Percentiles rank a stretch among this genome's conserved stretches.
Conservation (phyloP, 2,888 invertebrate species). For the Silvanus unidentatus region DNA sequence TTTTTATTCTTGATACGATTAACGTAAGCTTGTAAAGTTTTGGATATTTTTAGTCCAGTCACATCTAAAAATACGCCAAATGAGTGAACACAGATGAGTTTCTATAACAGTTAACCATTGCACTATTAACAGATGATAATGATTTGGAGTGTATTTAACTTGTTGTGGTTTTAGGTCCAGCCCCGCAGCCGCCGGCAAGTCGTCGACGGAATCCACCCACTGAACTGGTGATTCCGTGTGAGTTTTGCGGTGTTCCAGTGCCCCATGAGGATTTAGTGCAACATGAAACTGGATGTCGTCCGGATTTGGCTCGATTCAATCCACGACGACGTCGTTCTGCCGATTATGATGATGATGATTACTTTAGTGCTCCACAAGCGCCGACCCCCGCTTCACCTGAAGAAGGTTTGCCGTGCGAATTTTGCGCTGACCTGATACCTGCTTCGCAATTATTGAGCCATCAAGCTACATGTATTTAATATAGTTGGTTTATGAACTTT, state of each 20-base stretch:
- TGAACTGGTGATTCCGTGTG: constrained; percentile 49
- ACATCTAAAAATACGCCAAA: too few relatives aligned
- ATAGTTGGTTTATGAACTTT: constrained; percentile 4
- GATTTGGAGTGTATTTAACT: too few relatives aligned
- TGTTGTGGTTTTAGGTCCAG: constrained; percentile 33
- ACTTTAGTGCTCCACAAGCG: constrained; percentile 22
- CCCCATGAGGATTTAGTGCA: constrained; percentile 49
- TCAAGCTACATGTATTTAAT: constrained; percentile 46
- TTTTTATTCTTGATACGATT: too few relatives aligned
- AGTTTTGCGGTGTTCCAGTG: constrained; percentile 51
- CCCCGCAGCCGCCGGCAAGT: constrained; percentile 49
- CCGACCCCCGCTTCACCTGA: constrained; percentile 35
- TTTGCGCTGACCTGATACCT: constrained; percentile 51
- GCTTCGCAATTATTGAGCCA: constrained; percentile 52
- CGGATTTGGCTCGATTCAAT: constrained; percentile 41
- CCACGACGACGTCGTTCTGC: constrained; percentile 40
- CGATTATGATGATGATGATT: constrained; percentile 35
- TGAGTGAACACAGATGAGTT: too few relatives aligned
- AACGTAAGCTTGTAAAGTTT: too few relatives aligned
- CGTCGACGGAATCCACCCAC: constrained; percentile 50
- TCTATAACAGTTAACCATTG: too few relatives aligned
- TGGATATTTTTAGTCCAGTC: too few relatives aligned
- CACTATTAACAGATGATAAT: too few relatives aligned
- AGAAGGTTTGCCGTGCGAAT: constrained; percentile 55
- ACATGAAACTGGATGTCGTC: constrained; percentile 49